These are phyloP conservation scores for Pipistrellus pygmaeus DNA, from an alignment of 2,797 vertebrate genomes.

Conservation along the genomic window DNA sequence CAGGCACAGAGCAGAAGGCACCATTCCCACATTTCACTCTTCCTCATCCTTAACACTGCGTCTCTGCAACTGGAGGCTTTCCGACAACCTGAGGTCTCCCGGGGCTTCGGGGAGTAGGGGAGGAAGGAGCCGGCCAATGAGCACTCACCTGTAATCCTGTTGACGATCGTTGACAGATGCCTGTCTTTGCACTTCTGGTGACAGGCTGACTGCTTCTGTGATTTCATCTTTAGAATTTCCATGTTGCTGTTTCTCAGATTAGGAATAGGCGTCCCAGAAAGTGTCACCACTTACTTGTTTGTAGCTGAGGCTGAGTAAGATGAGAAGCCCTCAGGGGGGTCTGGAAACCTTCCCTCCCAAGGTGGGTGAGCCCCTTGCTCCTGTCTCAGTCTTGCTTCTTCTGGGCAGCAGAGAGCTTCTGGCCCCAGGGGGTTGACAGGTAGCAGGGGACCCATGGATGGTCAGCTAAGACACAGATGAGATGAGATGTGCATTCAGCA, in stretches of 20 bases:
- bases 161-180: conserved; percentile 28
- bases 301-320: background rate
- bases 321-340: background rate
- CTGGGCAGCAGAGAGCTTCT: background rate
- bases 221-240: conserved; percentile 66
- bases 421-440: background rate
- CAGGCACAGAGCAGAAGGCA: fast-evolving
- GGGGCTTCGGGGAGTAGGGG: conserved; percentile 57
- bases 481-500: background rate
- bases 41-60: too few relatives aligned
- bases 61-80: conserved; percentile 67
- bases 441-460: background rate
- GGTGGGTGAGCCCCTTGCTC: background rate
- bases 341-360: background rate
- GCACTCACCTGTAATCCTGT: background rate
- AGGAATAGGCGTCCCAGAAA: background rate
- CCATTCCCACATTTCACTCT: fast-evolving
- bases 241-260: background rate
- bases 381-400: background rate
- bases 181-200: conserved; percentile 47
- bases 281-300: conserved; percentile 26
- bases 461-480: background rate
- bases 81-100: conserved; percentile 47
- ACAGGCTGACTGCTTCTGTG: conserved; percentile 64
- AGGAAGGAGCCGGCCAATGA: background rate